Percentiles rank a stretch among this genome's conserved stretches.
Conservation (phyloP, 2,113 vertebrate genomes). For the Ochotona curzoniae region DNA sequence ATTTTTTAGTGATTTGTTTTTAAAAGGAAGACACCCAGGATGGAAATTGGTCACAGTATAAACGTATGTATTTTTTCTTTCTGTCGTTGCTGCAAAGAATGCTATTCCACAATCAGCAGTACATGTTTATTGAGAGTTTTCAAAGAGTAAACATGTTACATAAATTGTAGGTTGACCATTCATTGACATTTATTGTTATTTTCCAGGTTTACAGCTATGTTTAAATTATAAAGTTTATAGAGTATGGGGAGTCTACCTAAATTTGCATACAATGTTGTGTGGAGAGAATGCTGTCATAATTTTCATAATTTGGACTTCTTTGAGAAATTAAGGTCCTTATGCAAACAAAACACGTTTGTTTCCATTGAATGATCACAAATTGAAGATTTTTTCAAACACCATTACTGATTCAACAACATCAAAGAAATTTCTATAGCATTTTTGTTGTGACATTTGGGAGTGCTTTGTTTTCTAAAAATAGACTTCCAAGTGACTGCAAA, state of each 20-base stretch:
- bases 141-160: not conserved
- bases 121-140: not conserved
- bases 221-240: not conserved
- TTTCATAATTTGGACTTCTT: slow-evolving; percentile 5
- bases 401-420: not conserved
- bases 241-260: not conserved
- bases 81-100: not conserved
- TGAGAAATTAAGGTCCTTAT: not conserved
- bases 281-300: not conserved
- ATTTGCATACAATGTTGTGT: not conserved
- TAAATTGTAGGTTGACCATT: not conserved
- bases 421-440: not conserved
- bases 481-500: not conserved
- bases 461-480: slow-evolving; percentile 45
- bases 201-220: slow-evolving; percentile 15
- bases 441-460: not conserved
- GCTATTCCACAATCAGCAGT: not conserved
- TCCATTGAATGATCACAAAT: not conserved
- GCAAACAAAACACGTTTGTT: not conserved
- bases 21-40: slow-evolving; percentile 45
- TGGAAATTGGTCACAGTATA: slow-evolving; percentile 26
- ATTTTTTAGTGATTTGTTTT: slow-evolving; percentile 54
- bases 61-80: slow-evolving; percentile 2
- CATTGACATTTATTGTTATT: not conserved
- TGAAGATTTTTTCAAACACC: not conserved